These are phyloP conservation scores for Eucidaris tribuloides DNA, from an alignment of 35 echinoderm and acorn worm genomes.

Conservation along the genomic window DNA sequence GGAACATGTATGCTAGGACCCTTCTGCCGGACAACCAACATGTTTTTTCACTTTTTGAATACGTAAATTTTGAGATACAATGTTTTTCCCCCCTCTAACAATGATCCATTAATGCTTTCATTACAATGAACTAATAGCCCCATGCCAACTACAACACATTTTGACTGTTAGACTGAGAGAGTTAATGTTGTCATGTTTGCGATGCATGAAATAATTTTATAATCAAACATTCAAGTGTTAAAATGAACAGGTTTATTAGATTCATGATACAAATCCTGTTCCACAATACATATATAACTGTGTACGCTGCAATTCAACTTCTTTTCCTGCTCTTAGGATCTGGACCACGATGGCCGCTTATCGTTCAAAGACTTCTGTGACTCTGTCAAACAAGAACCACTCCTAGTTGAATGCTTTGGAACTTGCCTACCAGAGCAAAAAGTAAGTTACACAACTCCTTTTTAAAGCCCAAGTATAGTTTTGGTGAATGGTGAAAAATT, in stretches of 20 bases:
- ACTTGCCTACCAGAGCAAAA: constrained; percentile 70
- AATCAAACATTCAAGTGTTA: background rate
- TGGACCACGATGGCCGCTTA: constrained; percentile 77
- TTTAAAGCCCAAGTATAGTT: background rate
- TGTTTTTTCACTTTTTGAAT: too few species aligned
- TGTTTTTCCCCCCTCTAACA: too few species aligned
- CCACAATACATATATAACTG: background rate
- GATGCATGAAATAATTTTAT: background rate
- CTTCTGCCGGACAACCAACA: too few species aligned
- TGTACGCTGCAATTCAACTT: background rate
- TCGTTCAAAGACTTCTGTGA: constrained; percentile 47
- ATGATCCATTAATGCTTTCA: too few species aligned
- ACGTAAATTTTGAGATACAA: too few species aligned
- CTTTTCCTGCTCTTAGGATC: constrained; percentile 57
- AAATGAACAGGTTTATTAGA: background rate
- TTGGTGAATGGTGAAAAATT: background rate
- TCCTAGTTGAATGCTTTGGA: constrained; percentile 83
- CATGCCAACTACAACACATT: too few species aligned
- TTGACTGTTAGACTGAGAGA: background rate
- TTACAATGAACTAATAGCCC: too few species aligned
- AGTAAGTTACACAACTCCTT: constrained; percentile 28
- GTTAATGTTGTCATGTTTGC: background rate
- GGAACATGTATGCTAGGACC: too few species aligned
- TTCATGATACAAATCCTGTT: background rate
- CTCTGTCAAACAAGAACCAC: constrained; percentile 37